Conservation (phyloP, 2,797 vertebrate species). For the Enteromius anoplus region DNA sequence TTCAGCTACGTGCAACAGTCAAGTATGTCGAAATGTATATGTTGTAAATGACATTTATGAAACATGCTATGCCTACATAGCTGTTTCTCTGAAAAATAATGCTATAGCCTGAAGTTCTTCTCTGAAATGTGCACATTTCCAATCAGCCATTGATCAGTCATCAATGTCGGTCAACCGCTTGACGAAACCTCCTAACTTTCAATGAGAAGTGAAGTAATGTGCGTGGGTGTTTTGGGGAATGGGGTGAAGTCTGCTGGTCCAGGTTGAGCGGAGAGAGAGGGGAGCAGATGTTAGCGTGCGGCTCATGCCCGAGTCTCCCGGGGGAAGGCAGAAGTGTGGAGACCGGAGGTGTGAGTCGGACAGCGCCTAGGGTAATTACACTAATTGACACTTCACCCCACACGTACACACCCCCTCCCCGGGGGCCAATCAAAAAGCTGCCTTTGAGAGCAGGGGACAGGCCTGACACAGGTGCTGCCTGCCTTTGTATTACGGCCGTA, state of each 20-base stretch:
- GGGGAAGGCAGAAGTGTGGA: slow-evolving; percentile 52
- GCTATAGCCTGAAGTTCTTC: too few species aligned
- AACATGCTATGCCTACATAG: too few species aligned
- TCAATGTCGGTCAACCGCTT: not conserved
- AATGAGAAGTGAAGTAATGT: not conserved
- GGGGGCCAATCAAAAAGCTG: slow-evolving; percentile 80
- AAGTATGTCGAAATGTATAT: not conserved
- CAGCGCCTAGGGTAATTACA: slow-evolving; percentile 87
- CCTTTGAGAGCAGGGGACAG: slow-evolving; percentile 64
- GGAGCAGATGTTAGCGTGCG: slow-evolving; percentile 80
- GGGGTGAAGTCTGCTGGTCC: not conserved
- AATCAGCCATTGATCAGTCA: not conserved
- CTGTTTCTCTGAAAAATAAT: too few species aligned
- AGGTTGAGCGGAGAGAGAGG: slow-evolving; percentile 53
- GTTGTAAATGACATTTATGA: not conserved
- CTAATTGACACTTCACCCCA: slow-evolving; percentile 94
- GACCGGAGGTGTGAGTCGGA: slow-evolving; percentile 74
- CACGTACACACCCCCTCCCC: slow-evolving; percentile 72
- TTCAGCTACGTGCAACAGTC: not conserved
- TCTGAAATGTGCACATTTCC: not conserved
- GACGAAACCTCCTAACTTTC: not conserved
- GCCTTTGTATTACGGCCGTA: slow-evolving; percentile 77
- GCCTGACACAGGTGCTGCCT: slow-evolving; percentile 80
- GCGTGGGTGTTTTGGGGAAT: not conserved
- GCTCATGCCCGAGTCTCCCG: slow-evolving; percentile 74